These are phyloP conservation scores for Ormia ochracea DNA, from an alignment of 2,888 invertebrate species.

Conservation along the genomic window DNA sequence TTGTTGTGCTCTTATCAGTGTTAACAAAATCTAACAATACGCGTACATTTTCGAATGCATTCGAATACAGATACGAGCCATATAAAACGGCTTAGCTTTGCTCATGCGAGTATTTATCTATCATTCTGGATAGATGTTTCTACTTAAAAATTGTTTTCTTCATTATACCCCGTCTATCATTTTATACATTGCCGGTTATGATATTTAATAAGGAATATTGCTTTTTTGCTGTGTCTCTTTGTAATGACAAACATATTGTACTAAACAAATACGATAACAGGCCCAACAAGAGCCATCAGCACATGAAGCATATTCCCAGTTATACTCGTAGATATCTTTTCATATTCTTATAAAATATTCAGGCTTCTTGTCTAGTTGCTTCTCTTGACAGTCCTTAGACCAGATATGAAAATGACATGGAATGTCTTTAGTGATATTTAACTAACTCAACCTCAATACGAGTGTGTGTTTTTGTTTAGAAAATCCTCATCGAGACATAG, in stretches of 20 bases:
- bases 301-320: conserved; percentile 27
- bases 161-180: conserved; percentile 9
- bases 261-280: conserved; percentile 38
- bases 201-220: background rate
- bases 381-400: conserved; percentile 43
- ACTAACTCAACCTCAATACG: conserved; percentile 31
- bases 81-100: background rate
- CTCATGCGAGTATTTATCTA: background rate
- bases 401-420: conserved; percentile 49
- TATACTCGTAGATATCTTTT: background rate
- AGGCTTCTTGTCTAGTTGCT: conserved; percentile 34
- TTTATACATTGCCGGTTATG: conserved; percentile 28
- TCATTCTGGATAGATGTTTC: background rate
- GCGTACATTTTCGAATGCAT: background rate
- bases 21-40: background rate
- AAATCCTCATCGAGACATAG: background rate
- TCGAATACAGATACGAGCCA: background rate
- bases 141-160: background rate
- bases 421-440: conserved; percentile 47
- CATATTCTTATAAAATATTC: conserved; percentile 18
- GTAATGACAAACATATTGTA: conserved; percentile 31
- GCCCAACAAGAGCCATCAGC: background rate
- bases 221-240: background rate
- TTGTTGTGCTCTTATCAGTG: conserved; percentile 28
- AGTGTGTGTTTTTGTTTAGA: background rate